Evolutionary conservation across 2,888 invertebrate species (phyloP), one percentile per base, ranked within the genome.

Genomic region (Ennomos erosarius): DNA sequence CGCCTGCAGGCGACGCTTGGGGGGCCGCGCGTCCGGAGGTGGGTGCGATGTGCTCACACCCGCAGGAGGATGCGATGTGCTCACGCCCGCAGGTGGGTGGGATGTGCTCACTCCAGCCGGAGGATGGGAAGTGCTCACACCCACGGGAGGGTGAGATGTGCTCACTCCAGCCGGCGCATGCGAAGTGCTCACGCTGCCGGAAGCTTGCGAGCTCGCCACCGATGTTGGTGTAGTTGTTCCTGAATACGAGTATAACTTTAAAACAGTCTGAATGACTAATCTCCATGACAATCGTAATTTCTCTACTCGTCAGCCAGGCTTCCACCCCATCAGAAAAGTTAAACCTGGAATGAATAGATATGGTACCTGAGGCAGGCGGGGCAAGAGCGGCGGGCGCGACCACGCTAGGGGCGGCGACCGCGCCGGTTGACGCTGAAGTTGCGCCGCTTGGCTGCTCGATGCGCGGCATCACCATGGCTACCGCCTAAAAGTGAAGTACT

Each of bases 391-490:
- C 70, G 12, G 81, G 74, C 10, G 77, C 54, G 35, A 74, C 69
- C 57, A 65, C 72, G 64, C 69, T 65, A 44, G 67, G 58, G 40
- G 72, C 75, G 62, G 76, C 76, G 64, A 71, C 67, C 5, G 79
- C 64, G 45, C 68, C 77, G 11, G 73, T 73, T 9, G 78, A 70
- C 13, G 85, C 79, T 10, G 82, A 74, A 39, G 77, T 71, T 1
- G 76, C 75, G 10, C 80, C 85, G 64, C 85, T 84, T 1, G 95
- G 95, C 71, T 95, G 95, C 70, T 96, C 96, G 55, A 95, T 93
- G 57, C 96, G 93, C 0, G 96, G 96, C 71, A 95, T 91, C 13
- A 96, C 95, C 63, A 96, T 85, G 0, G 96, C 96, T 8, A 96
- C 95, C 0, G 94, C 95, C 90, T 95, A 93, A 8, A 34, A 13